phyloP scores from a whole-genome alignment of 2,113 vertebrate species.

The Pedionomus torquatus region DNA sequence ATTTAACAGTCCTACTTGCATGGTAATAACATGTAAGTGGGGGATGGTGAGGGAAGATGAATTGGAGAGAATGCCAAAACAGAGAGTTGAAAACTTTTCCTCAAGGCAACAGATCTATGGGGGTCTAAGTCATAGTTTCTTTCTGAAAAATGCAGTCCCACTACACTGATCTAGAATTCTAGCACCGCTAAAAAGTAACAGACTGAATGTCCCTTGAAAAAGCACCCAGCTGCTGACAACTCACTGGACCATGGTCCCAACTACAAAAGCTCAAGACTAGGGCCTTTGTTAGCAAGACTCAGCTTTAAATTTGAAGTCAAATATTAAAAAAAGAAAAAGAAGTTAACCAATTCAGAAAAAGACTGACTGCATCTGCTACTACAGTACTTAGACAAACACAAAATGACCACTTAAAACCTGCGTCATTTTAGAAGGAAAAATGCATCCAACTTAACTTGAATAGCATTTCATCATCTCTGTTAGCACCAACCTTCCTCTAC shows the following conservation, averaged over 20 bases:
- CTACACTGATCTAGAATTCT: neutral
- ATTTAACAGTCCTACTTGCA: neutral
- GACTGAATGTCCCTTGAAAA: neutral
- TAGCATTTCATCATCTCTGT: neutral
- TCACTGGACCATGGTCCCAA: neutral
- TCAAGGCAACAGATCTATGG: constrained; percentile 1
- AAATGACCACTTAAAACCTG: neutral
- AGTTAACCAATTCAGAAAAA: neutral
- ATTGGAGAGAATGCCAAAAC: neutral
- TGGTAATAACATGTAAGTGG: neutral
- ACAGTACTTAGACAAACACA: neutral
- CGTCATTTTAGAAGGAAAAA: neutral
- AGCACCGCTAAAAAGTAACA: neutral
- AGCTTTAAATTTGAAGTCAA: neutral
- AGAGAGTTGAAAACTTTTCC: neutral
- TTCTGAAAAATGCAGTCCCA: neutral
- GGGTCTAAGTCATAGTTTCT: neutral
- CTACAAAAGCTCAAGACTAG: neutral
- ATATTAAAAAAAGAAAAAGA: neutral
- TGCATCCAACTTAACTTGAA: neutral
- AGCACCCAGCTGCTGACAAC: neutral
- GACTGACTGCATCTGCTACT: neutral
- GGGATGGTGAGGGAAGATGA: neutral
- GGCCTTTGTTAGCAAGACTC: neutral
- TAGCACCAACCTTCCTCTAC: neutral